These are phyloP conservation scores for Apodemus agrarius DNA, from an alignment of 2,797 vertebrate species.

Conservation along the genomic window DNA sequence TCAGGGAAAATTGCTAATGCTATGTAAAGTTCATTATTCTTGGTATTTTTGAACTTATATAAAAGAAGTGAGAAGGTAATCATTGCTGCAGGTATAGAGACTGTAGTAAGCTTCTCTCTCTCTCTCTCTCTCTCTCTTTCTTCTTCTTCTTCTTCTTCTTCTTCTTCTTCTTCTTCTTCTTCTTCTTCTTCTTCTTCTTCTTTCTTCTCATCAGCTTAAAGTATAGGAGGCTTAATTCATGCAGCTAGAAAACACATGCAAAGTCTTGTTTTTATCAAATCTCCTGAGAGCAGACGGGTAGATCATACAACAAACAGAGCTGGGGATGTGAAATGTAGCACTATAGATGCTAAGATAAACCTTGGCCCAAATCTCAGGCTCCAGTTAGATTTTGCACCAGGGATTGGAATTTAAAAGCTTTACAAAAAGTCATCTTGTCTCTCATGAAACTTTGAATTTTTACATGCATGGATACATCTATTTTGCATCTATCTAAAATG, in stretches of 20 bases:
- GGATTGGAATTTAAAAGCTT: slow-evolving; percentile 59
- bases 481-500: slow-evolving; percentile 56
- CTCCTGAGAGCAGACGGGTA: neutral
- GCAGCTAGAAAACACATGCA: neutral
- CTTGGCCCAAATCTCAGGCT: neutral
- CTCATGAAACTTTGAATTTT: slow-evolving; percentile 16
- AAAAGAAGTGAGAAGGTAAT: slow-evolving; percentile 47
- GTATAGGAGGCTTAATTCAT: neutral
- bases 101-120: neutral
- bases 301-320: neutral
- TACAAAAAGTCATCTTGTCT: slow-evolving; percentile 55
- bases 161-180: too few species aligned
- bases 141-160: too few species aligned
- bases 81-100: accelerated
- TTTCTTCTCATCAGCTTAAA: neutral
- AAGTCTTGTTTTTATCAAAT: neutral
- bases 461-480: neutral
- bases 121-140: neutral
- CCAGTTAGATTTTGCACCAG: slow-evolving; percentile 12
- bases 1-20: slow-evolving; percentile 2
- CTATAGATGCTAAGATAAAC: neutral
- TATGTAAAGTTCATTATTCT: slow-evolving; percentile 35
- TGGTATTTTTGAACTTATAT: slow-evolving; percentile 48
- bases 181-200: too few species aligned
- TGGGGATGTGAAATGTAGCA: neutral